Evolutionary conservation across 2,888 invertebrate genomes (phyloP), one percentile per base, ranked within the genome.

Genomic region (Carterocephalus palaemon): DNA sequence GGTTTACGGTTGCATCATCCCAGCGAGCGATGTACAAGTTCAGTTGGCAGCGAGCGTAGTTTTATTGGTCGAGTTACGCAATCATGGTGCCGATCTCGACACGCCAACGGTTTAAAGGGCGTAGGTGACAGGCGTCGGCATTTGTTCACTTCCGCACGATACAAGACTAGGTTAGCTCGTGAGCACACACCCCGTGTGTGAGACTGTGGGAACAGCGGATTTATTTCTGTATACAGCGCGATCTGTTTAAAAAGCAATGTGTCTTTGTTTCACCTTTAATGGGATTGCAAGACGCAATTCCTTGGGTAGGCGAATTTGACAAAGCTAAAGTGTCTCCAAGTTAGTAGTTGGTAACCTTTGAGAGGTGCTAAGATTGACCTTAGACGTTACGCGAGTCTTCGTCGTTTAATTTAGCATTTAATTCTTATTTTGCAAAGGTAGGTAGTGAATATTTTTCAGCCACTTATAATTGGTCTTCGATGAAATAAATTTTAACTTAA

Each of bases 201-300:
- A 67, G 77, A 80, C 79, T 85, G 85, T 85, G 85, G 85, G 85
- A 85, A 85, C 75, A 63, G 59, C 67, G 66, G 64, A 72, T 76
- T 77, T 75, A 74, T 74, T 62, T 60, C 52, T 52, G 51, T 66
- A 66, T 74, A 81, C 70, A 74, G 73, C 58, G 5, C 64, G 76
- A 37, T 49, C 26, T 26, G n/a, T 24, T 29, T 23, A 23, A 31
- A 31, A 33, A 41, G 15, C 17, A n/a, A 12, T 9, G 29, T 32
- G 4, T 17, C 17, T 15, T 42, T 28, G 15, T n/a, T 7, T 9
- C n/a, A n/a, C n/a, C n/a, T n/a, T n/a, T n/a, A n/a, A n/a, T 33
- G 32, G 10, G 32, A 19, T 29, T 29, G 29, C 29, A n/a, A n/a
- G n/a, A n/a, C n/a, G n/a, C n/a, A n/a, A n/a, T n/a, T n/a, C n/a